phyloP scores from a whole-genome alignment of 2,113 vertebrate genomes.

The Nyctibius bracteatus region DNA sequence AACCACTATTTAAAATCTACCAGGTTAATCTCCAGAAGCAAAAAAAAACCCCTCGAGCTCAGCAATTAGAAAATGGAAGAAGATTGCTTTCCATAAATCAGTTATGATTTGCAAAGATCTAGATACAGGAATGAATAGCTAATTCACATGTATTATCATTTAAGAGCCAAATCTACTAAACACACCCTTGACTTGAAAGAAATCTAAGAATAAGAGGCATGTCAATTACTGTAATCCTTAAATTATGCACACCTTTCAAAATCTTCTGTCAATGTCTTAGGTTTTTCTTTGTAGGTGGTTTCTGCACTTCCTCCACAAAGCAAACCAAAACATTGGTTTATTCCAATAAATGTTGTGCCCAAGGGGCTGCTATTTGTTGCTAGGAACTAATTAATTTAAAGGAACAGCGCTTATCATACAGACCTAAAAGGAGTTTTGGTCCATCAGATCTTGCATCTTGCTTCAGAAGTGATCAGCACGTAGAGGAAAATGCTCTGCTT shows the following conservation, averaged over 20 bases:
- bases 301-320: background rate
- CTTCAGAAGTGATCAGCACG: background rate
- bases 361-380: background rate
- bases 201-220: constrained; percentile 41
- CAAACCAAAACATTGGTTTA: background rate
- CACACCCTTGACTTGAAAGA: constrained; percentile 19
- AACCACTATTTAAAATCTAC: background rate
- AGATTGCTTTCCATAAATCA: background rate
- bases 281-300: constrained; percentile 17
- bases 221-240: constrained; percentile 21
- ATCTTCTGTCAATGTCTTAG: background rate
- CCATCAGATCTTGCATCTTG: background rate
- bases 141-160: background rate
- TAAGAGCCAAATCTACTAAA: constrained; percentile 10
- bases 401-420: background rate
- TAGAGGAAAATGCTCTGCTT: background rate
- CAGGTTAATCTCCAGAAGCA: background rate
- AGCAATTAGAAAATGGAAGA: constrained; percentile 29
- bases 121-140: constrained; percentile 29
- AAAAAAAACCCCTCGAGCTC: background rate
- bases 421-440: background rate
- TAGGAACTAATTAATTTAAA: background rate
- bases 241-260: constrained; percentile 34
- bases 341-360: background rate
- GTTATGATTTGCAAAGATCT: constrained; percentile 8